These are phyloP conservation scores for Bombus sylvicola DNA, from an alignment of 1,140 invertebrate species.

Conservation along the genomic window DNA sequence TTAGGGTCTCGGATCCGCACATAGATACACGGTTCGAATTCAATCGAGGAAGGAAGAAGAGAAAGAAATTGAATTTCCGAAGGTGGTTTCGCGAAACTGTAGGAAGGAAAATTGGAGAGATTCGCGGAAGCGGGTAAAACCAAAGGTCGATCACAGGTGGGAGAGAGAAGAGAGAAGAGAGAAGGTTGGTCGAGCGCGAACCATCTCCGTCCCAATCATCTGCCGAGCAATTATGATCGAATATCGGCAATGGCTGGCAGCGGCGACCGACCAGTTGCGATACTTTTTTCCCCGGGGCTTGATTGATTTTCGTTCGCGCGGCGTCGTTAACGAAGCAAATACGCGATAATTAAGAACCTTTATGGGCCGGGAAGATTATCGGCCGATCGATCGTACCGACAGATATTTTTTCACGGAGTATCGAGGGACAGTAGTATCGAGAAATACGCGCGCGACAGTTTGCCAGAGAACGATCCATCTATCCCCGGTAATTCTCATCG, in stretches of 20 bases:
- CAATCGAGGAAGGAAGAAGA: neutral
- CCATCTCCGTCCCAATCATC: neutral
- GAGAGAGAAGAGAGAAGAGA: too few relatives aligned
- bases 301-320: constrained; percentile 8
- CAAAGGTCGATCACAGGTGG: neutral
- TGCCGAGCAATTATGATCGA: neutral
- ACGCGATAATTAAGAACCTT: constrained; percentile 21
- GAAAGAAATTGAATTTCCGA: neutral
- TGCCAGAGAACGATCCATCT: too few relatives aligned
- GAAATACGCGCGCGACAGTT: too few relatives aligned
- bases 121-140: neutral
- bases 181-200: neutral
- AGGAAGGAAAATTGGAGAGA: neutral
- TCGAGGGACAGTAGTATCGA: neutral
- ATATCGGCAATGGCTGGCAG: neutral
- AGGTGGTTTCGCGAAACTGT: neutral
- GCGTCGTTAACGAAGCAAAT: constrained; percentile 1
- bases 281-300: neutral
- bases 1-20: too few relatives aligned
- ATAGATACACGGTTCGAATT: neutral
- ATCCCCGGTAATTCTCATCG: constrained; percentile 5
- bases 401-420: neutral
- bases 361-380: neutral
- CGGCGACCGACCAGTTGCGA: neutral
- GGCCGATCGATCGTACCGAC: neutral